Conservation (phyloP, 2,113 vertebrate genomes). For the Nesogale talazaci region DNA sequence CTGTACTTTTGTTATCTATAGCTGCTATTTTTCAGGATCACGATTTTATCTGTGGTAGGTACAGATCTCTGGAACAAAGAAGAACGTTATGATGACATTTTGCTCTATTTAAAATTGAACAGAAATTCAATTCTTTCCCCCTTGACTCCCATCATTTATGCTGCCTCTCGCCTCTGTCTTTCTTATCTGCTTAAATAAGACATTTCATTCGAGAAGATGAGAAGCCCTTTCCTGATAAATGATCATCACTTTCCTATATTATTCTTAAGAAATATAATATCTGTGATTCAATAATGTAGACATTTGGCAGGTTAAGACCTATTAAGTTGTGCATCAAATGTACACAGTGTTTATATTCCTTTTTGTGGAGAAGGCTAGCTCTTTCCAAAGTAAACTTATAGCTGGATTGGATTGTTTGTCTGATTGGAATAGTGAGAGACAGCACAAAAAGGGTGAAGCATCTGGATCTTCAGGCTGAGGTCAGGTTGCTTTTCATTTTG, state of each 20-base stretch:
- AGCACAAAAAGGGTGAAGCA: constrained; percentile 32
- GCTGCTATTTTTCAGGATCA: constrained; percentile 23
- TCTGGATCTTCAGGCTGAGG: not conserved
- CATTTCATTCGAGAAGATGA: constrained; percentile 30
- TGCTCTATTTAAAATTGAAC: not conserved
- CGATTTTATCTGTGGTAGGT: constrained; percentile 22
- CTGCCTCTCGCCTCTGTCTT: not conserved
- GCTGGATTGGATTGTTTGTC: not conserved
- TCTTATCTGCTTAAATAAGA: constrained; percentile 60
- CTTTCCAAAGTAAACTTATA: not conserved
- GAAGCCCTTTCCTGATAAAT: constrained; percentile 50
- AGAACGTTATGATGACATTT: not conserved
- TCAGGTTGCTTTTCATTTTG: constrained; percentile 51
- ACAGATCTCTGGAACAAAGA: constrained; percentile 30
- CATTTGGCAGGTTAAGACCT: constrained; percentile 17
- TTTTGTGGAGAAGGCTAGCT: not conserved
- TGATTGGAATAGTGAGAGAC: constrained; percentile 11
- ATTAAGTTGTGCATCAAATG: not conserved
- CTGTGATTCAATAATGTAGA: constrained; percentile 43
- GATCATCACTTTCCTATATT: constrained; percentile 37
- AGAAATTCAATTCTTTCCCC: constrained; percentile 34
- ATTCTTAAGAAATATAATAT: constrained; percentile 50
- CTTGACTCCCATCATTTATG: not conserved
- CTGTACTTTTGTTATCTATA: not conserved
- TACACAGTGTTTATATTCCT: constrained; percentile 25